Conservation (phyloP, 2,797 vertebrate genomes). For the Microcaecilia unicolor region DNA sequence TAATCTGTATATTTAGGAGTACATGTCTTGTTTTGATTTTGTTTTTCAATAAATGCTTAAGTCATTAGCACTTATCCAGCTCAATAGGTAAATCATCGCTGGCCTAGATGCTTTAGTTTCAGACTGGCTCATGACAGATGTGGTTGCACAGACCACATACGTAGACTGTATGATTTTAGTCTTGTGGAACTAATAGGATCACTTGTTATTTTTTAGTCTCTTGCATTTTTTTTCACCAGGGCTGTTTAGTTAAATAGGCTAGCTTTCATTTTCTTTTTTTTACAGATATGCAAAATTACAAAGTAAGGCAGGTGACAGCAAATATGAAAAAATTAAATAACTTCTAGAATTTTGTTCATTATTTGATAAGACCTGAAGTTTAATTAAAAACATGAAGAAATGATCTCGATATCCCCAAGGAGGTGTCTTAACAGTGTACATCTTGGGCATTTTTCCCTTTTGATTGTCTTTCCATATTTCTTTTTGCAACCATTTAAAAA, state of each 20-base stretch:
- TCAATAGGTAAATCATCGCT: constrained; percentile 48
- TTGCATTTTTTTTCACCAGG: constrained; percentile 63
- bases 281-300: constrained; percentile 39
- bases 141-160: constrained; percentile 94
- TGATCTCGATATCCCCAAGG: too few species aligned
- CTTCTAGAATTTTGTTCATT: too few species aligned
- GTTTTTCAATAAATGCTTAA: too few species aligned
- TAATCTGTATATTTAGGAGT: background rate
- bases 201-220: constrained; percentile 76
- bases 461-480: too few species aligned
- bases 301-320: constrained; percentile 35
- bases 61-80: constrained; percentile 39
- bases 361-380: too few species aligned
- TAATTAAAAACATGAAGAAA: too few species aligned
- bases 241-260: constrained; percentile 58
- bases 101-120: constrained; percentile 54
- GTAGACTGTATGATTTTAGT: constrained; percentile 93
- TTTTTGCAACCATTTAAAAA: too few species aligned
- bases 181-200: constrained; percentile 93
- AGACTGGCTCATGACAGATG: constrained; percentile 85
- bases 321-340: constrained; percentile 29
- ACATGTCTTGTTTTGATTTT: background rate
- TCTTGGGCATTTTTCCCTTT: too few species aligned
- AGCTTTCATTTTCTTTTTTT: constrained; percentile 34
- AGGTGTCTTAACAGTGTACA: too few species aligned